Evolutionary conservation across 2,888 invertebrate genomes (phyloP).

Genomic region (Zelleria hepariella): DNA sequence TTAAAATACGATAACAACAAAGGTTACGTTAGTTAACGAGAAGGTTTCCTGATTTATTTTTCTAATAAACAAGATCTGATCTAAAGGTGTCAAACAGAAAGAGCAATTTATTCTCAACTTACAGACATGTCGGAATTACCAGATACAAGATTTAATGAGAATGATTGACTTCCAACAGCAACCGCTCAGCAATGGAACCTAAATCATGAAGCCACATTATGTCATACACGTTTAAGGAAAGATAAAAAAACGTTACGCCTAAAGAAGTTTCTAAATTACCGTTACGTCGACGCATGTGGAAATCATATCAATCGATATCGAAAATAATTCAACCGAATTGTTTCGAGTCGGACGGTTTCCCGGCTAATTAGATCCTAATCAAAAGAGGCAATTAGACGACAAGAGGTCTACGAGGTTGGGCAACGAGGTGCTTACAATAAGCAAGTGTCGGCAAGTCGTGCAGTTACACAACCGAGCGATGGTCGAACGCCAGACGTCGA

Average conservation of each 20-base stretch:
- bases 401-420: conserved; percentile 62
- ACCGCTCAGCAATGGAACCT: neutral
- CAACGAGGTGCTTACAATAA: conserved; percentile 61
- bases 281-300: neutral
- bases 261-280: neutral
- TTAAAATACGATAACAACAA: neutral
- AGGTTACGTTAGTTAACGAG: neutral
- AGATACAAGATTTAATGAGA: neutral
- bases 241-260: conserved; percentile 7
- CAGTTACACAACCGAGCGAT: conserved; percentile 61
- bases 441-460: conserved; percentile 63
- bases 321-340: neutral
- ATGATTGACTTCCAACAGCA: neutral
- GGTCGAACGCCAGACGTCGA: conserved; percentile 52
- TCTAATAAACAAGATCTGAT: neutral
- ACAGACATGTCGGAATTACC: neutral
- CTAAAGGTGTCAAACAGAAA: neutral
- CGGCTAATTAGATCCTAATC: conserved; percentile 42
- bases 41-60: neutral
- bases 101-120: neutral
- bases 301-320: neutral
- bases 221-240: conserved; percentile 6
- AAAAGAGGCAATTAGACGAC: conserved; percentile 59
- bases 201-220: neutral
- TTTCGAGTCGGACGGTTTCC: conserved; percentile 18